These are phyloP conservation scores for Xenopus petersii DNA, from an alignment of 2,797 vertebrate species.

Conservation along the genomic window DNA sequence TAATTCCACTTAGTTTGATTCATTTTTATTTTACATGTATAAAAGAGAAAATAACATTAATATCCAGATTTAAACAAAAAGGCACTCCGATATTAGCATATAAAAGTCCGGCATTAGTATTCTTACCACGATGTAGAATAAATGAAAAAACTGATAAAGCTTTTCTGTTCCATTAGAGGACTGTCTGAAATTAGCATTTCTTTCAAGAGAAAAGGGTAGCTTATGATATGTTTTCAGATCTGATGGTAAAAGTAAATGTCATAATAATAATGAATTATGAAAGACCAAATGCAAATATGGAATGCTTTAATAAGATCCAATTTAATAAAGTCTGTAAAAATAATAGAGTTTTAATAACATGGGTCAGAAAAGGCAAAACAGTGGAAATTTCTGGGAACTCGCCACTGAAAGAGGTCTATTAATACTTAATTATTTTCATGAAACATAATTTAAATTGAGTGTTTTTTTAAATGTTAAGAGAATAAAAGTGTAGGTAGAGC, in stretches of 20 bases:
- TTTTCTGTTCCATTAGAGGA: constrained; percentile 99
- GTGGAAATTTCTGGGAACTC: constrained; percentile 77
- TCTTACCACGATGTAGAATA: constrained; percentile 91
- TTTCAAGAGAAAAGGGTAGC: constrained; percentile 99
- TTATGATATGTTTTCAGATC: constrained; percentile 91
- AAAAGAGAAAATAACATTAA: constrained; percentile 47
- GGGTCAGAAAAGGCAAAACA: constrained; percentile 83
- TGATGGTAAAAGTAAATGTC: constrained; percentile 98
- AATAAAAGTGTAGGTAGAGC: constrained; percentile 22
- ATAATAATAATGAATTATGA: constrained; percentile 99
- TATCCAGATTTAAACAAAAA: constrained; percentile 75
- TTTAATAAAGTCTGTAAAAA: constrained; percentile 99
- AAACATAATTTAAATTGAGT: constrained; percentile 79
- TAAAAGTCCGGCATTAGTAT: constrained; percentile 92
- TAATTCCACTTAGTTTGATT: too few relatives aligned
- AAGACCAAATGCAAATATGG: constrained; percentile 99
- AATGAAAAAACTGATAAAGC: constrained; percentile 98
- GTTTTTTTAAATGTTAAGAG: constrained; percentile 54
- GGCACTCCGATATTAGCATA: constrained; percentile 75
- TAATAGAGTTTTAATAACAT: constrained; percentile 84
- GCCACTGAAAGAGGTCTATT: constrained; percentile 77
- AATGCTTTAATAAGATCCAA: constrained; percentile 96
- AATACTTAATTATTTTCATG: constrained; percentile 84
- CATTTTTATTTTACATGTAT: too few relatives aligned
- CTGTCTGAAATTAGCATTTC: constrained; percentile 99